Conservation (phyloP, 1,140 invertebrate genomes). For the Drosophila burlai region DNA sequence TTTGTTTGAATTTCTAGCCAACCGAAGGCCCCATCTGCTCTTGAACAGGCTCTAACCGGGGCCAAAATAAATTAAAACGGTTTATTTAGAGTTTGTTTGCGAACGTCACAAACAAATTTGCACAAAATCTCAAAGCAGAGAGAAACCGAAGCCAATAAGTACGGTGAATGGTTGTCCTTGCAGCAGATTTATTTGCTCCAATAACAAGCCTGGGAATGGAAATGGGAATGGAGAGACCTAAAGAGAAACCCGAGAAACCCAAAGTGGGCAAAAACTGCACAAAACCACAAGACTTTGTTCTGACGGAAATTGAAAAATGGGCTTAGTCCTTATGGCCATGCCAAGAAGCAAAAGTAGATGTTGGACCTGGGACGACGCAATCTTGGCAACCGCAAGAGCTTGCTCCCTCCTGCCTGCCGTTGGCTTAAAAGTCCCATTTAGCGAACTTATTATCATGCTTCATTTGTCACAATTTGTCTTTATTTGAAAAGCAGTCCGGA, state of each 20-base stretch:
- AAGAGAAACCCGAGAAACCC: not conserved
- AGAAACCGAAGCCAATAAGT: slow-evolving; percentile 31
- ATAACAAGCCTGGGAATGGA: slow-evolving; percentile 21
- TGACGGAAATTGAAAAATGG: slow-evolving; percentile 80
- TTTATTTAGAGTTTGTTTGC: slow-evolving; percentile 18
- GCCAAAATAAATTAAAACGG: slow-evolving; percentile 24
- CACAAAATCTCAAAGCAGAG: slow-evolving; percentile 1
- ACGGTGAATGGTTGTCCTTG: slow-evolving; percentile 37
- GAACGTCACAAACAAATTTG: slow-evolving; percentile 29
- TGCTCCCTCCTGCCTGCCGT: not conserved
- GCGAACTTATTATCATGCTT: slow-evolving; percentile 53
- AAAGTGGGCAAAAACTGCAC: slow-evolving; percentile 16
- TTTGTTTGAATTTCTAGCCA: slow-evolving; percentile 60
- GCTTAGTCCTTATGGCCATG: slow-evolving; percentile 43
- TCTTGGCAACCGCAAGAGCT: slow-evolving; percentile 60
- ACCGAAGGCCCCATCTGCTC: slow-evolving; percentile 7
- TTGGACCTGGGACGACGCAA: slow-evolving; percentile 11
- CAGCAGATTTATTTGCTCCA: slow-evolving; percentile 45
- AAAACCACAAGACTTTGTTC: slow-evolving; percentile 62
- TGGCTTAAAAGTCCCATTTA: slow-evolving; percentile 61
- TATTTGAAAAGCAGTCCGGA: slow-evolving; percentile 18
- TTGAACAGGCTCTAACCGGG: not conserved
- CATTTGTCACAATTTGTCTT: slow-evolving; percentile 64
- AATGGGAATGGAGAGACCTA: not conserved
- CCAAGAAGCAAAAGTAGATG: slow-evolving; percentile 46